Evolutionary conservation across 2,113 vertebrate species (phyloP), one percentile per base, ranked within the genome.

Genomic region (Corapipo altera): DNA sequence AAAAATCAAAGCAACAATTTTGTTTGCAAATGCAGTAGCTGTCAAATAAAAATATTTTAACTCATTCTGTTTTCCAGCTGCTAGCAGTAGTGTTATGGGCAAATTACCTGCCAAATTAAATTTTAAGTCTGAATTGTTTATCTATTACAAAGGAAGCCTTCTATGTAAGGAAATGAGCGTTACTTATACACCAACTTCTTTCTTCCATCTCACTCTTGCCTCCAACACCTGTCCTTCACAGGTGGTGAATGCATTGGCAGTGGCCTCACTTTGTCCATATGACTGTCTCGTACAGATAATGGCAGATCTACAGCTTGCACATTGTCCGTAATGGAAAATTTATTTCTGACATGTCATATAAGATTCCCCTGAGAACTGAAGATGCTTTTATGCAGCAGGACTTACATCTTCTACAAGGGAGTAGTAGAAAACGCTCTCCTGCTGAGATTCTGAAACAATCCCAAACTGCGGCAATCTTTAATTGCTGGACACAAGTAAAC

Each of bases 401-500:
- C 46, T 83, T 66, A 12, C 26, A 58, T 51, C 39, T 76, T 62
- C 71, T 92, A 59, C 46, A 83, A 44, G 65, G 20, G 13, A 67
- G n/a, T 2, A 65, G 51, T 1, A 72, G 66, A 88, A 77, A 92
- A 79, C 37, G 23, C 41, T 69, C 37, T 79, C 79, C 75, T 79
- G 80, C 71, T 70, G 52, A 96, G 82, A 70, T 71, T 55, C 37
- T 52, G 71, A 86, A 88, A 93, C 66, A 84, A 91, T 94, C 76
- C 64, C 72, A 48, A 82, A 79, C 62, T 75, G 69, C 55, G 64
- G 70, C 66, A 88, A 75, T 62, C 89, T 91, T 95, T 96, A 96
- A 96, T 94, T 96, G 94, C 76, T 91, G 87, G 70, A 55, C 55
- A 35, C 18, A 93, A 96, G 82, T 66, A 91, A 91, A 91, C 37